Evolutionary conservation across 1,140 invertebrate species (phyloP).

Genomic region (Sesamia nonagrioides): DNA sequence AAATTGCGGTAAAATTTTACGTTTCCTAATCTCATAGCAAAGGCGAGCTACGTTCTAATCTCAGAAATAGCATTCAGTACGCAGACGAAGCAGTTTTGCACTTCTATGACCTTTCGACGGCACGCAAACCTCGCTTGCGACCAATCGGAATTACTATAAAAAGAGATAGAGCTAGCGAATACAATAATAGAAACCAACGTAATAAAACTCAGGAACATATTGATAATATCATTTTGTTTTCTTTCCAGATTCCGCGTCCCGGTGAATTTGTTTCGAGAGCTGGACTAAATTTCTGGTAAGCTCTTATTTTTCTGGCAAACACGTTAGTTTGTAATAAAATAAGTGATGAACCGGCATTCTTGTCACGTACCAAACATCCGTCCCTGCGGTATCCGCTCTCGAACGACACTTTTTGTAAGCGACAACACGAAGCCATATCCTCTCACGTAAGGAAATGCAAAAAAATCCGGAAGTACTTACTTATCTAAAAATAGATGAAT

Average conservation of each 20-base stretch:
- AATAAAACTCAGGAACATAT: constrained; percentile 3
- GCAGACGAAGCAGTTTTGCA: constrained; percentile 41
- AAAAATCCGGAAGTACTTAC: constrained; percentile 46
- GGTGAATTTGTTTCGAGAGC: constrained; percentile 49
- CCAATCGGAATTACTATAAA: constrained; percentile 41
- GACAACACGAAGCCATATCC: constrained; percentile 45
- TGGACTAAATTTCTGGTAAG: constrained; percentile 59
- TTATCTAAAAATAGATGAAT: constrained; percentile 25
- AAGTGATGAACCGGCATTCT: constrained; percentile 42
- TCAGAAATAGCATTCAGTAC: constrained; percentile 41
- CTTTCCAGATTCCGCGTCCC: constrained; percentile 53
- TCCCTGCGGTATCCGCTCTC: constrained; percentile 21
- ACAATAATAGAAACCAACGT: constrained; percentile 13
- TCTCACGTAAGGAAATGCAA: constrained; percentile 35
- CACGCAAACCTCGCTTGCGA: constrained; percentile 47
- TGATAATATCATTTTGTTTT: constrained; percentile 33
- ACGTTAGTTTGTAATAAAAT: constrained; percentile 41
- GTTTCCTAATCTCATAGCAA: constrained; percentile 25
- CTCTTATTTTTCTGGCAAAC: constrained; percentile 27
- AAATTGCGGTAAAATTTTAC: constrained; percentile 11
- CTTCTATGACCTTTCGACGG: constrained; percentile 49
- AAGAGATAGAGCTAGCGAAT: constrained; percentile 41
- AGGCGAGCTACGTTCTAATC: constrained; percentile 29
- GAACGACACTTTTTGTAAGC: constrained; percentile 26
- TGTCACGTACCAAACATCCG: constrained; percentile 52